Evolutionary conservation across 2,888 invertebrate species (phyloP).

Genomic region (Philopedon plagiatum): DNA sequence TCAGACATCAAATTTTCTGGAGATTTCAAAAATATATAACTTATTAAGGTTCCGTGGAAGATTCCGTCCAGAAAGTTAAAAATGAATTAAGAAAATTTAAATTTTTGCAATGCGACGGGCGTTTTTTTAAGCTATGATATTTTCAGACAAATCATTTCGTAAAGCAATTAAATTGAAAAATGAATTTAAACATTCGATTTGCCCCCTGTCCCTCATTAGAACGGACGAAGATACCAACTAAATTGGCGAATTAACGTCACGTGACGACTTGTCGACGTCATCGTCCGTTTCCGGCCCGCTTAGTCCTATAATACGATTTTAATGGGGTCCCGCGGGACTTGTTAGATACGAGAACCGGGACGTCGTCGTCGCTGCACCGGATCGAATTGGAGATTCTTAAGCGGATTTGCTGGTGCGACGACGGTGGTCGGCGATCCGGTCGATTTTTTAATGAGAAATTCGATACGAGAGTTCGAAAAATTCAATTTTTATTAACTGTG

Average conservation of each 20-base stretch:
- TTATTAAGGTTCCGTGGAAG: no score
- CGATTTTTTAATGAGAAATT: constrained; percentile 58
- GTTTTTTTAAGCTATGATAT: no score
- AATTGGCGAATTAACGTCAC: constrained; percentile 36
- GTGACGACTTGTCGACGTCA: constrained; percentile 34
- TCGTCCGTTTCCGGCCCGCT: neutral
- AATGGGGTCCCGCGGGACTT: constrained; percentile 57
- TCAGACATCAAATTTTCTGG: no score
- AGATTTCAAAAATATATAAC: no score
- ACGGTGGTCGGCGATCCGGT: constrained; percentile 35
- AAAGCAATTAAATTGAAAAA: no score
- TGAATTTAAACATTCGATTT: no score
- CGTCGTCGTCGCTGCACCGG: no score
- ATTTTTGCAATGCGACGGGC: no score
- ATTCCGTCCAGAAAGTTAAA: no score
- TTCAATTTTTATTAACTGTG: no score
- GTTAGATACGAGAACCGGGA: constrained; percentile 38
- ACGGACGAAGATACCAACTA: constrained; percentile 13
- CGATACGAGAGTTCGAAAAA: constrained; percentile 41
- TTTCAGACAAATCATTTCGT: no score
- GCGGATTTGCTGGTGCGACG: neutral
- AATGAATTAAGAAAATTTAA: no score
- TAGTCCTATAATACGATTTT: constrained; percentile 56
- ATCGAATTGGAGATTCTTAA: constrained; percentile 16
- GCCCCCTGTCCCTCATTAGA: neutral